Percentiles rank a stretch among this genome's conserved stretches.
Evolutionary conservation across 2,797 vertebrate genomes (phyloP).

Genomic region (Oryzias dopingdopingensis): DNA sequence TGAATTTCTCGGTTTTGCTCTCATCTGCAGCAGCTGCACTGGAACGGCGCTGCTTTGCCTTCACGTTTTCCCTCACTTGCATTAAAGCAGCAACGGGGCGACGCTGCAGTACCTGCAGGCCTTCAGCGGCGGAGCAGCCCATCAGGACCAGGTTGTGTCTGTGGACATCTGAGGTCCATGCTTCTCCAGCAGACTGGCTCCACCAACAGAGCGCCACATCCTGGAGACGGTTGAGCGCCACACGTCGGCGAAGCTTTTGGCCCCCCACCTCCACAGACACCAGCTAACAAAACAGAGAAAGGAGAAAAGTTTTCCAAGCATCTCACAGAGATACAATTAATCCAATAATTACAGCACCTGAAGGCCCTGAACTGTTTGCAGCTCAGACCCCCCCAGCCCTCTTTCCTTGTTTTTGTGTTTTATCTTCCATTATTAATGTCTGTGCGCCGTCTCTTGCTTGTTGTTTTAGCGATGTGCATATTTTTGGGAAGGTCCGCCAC

Average conservation of each 20-base stretch:
- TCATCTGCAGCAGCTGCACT: too few species aligned
- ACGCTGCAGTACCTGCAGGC: slow-evolving; percentile 81
- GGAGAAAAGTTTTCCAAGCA: neutral
- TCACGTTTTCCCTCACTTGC: too few species aligned
- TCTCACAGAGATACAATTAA: neutral
- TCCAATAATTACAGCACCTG: slow-evolving; percentile 22
- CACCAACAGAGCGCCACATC: slow-evolving; percentile 91
- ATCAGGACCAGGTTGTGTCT: slow-evolving; percentile 88
- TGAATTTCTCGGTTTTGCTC: too few species aligned
- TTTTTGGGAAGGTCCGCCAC: slow-evolving; percentile 73
- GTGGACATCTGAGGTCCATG: slow-evolving; percentile 83
- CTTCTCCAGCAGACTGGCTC: slow-evolving; percentile 75
- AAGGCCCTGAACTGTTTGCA: slow-evolving; percentile 33
- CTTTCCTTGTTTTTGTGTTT: slow-evolving; percentile 54
- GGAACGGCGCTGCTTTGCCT: too few species aligned
- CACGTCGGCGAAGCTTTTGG: slow-evolving; percentile 70
- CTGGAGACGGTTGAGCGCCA: slow-evolving; percentile 82
- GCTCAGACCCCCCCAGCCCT: slow-evolving; percentile 22
- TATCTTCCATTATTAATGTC: slow-evolving; percentile 72
- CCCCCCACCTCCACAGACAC: slow-evolving; percentile 79
- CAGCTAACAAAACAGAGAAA: slow-evolving; percentile 72
- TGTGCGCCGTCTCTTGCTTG: slow-evolving; percentile 59
- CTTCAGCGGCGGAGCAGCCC: slow-evolving; percentile 78
- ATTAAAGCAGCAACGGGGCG: too few species aligned
- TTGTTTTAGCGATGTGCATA: slow-evolving; percentile 78